Percentiles rank a stretch among this genome's conserved stretches.
These are phyloP conservation scores for Elysia crispata DNA, from an alignment of 2,888 invertebrate genomes.

Conservation along the genomic window DNA sequence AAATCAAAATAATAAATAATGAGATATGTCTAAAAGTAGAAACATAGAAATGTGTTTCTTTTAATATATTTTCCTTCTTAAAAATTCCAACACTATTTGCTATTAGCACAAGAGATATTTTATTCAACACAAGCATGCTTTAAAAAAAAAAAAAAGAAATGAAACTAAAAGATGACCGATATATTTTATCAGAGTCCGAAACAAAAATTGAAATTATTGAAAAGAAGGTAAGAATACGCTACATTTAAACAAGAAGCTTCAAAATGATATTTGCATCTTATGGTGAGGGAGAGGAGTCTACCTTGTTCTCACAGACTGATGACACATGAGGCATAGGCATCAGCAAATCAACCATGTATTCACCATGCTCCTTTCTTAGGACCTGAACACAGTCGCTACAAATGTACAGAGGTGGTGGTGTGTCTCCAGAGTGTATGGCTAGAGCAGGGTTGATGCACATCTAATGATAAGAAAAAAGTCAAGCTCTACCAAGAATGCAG, in stretches of 20 bases:
- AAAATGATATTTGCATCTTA: not conserved
- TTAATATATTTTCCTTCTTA: too few species aligned
- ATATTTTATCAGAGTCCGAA: too few species aligned
- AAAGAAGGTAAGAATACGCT: not conserved
- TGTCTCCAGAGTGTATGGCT: constrained; percentile 77
- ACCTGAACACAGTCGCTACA: constrained; percentile 93
- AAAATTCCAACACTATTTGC: too few species aligned
- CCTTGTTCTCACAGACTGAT: constrained; percentile 95
- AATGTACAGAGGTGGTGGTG: constrained; percentile 95
- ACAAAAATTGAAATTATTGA: not conserved
- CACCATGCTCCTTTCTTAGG: constrained; percentile 79
- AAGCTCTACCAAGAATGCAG: not conserved
- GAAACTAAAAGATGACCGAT: too few species aligned
- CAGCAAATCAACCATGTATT: constrained; percentile 80
- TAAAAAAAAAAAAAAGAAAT: too few species aligned
- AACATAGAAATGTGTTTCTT: too few species aligned
- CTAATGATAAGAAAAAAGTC: constrained; percentile 80
- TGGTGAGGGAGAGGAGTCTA: constrained; percentile 46
- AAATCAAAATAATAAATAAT: too few species aligned
- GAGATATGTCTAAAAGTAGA: too few species aligned
- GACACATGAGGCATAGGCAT: constrained; percentile 97
- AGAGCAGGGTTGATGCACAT: constrained; percentile 83
- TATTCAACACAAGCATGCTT: too few species aligned
- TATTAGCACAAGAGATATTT: too few species aligned
- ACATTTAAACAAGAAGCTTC: not conserved